A percentile compares a stretch with the other conserved stretches of the same genome.
Evolutionary conservation across 2,888 invertebrate genomes (phyloP).

Genomic region (Perithous albicinctus): DNA sequence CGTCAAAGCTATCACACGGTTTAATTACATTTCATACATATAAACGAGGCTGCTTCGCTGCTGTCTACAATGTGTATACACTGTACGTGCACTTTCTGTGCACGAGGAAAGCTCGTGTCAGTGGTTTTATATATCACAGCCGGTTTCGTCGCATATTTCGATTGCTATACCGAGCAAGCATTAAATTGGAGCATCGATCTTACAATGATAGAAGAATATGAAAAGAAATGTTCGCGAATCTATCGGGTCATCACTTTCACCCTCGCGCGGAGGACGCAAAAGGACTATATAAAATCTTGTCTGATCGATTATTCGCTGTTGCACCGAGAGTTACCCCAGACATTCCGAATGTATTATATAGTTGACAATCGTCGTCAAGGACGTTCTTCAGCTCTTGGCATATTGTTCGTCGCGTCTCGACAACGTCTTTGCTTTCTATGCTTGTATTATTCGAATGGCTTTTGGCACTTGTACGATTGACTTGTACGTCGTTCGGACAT

Average conservation of each 20-base stretch:
- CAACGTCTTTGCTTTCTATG: background rate
- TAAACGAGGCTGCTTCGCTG: background rate
- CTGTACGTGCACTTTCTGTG: too few species aligned
- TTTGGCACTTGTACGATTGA: constrained; percentile 16
- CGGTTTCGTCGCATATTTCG: background rate
- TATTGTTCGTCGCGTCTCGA: background rate
- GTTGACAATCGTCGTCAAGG: constrained; percentile 9
- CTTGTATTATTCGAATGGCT: background rate
- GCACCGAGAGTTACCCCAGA: background rate
- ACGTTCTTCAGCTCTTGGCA: constrained; percentile 16
- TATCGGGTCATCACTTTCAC: background rate
- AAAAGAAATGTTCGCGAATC: background rate
- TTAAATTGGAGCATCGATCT: constrained; percentile 11
- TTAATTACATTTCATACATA: background rate
- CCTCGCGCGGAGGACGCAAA: background rate
- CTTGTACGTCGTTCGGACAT: background rate
- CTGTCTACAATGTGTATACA: background rate
- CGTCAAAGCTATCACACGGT: background rate
- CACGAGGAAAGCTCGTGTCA: background rate
- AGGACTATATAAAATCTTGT: constrained; percentile 8
- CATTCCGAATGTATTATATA: background rate
- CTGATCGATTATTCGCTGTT: constrained; percentile 5
- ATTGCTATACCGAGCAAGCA: too few species aligned
- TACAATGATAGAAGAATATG: background rate
- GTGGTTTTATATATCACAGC: background rate